Conservation (phyloP, 1,140 invertebrate genomes). For the Temnothorax longispinosus region DNA sequence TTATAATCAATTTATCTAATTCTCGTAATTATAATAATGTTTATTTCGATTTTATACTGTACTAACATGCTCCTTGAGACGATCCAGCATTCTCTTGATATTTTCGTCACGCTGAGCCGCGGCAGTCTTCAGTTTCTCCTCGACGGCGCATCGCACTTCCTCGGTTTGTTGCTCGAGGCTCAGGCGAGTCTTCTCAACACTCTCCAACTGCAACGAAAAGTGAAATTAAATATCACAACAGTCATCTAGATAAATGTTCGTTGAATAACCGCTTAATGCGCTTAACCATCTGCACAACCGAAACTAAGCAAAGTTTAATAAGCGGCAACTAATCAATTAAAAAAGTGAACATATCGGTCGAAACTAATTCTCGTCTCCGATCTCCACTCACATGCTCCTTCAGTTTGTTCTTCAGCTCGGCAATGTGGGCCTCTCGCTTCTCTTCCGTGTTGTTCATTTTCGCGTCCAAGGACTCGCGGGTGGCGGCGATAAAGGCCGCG, state of each 20-base stretch:
- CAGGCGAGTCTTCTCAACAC: slow-evolving; percentile 93
- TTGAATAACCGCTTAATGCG: too few species aligned
- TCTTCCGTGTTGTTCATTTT: slow-evolving; percentile 96
- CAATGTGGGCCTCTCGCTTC: slow-evolving; percentile 95
- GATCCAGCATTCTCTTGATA: slow-evolving; percentile 94
- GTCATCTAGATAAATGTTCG: background rate
- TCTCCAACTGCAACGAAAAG: slow-evolving; percentile 89
- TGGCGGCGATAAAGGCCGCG: slow-evolving; percentile 92
- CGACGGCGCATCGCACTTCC: slow-evolving; percentile 93
- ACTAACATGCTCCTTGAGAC: slow-evolving; percentile 95
- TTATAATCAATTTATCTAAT: background rate
- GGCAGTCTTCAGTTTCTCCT: slow-evolving; percentile 94
- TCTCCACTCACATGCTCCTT: slow-evolving; percentile 90
- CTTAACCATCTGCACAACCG: background rate
- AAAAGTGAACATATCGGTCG: background rate
- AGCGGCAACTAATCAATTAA: background rate
- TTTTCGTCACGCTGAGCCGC: slow-evolving; percentile 94
- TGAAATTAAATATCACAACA: background rate
- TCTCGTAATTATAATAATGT: background rate
- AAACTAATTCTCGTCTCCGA: background rate
- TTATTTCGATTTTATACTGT: slow-evolving; percentile 24
- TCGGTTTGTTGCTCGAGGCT: slow-evolving; percentile 93
- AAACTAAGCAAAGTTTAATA: background rate
- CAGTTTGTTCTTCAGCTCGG: slow-evolving; percentile 93
- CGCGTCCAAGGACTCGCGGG: slow-evolving; percentile 94